Evolutionary conservation across 2,797 vertebrate species (phyloP), one percentile per base, ranked within the genome.

Genomic region (Perodicticus potto): DNA sequence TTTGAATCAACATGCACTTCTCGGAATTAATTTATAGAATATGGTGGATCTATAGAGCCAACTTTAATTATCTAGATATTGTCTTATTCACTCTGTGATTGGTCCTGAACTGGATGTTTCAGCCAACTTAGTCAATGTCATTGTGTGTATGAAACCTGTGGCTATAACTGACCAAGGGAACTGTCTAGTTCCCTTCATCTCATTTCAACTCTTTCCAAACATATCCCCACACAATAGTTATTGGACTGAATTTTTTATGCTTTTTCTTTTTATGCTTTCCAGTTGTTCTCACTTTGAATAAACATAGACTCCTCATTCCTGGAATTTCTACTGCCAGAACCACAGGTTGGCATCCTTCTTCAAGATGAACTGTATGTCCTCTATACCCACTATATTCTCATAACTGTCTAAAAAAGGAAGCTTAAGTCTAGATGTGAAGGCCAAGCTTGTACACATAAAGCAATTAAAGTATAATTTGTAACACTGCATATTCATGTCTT

Each of bases 1-100:
- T 73, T 69, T 81, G 14, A 55, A 84, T 96, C 37, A 95, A 86
- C 25, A 91, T 32, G 8, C 53, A 89, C 40, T 86, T 96, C 10
- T 70, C 32, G 89, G 34, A 23, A 84, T 70, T n/a, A 93, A 53
- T 16, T 86, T 89, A 83, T 29, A 53, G 32, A 94, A 95, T 59
- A 6, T 53, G 53, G 37, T 10, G 25, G 11, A 69, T 80, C 53
- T 82, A 53, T 37, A 86, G 59, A 78, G 22, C 25, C 43, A 96
- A 80, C 0, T 83, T 45, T 77, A 86, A 74, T 86, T 86, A 94
- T 61, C 29, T 84, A 91, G 5, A 23, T 73, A 86, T 76, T 37
- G 20, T 92, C 69, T 77, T 61, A 92, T 72, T 34, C 81, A 83
- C 19, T 45, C 49, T 63, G 34, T 63, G 17, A 86, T 57, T 34